Conservation (phyloP, 2,113 vertebrate species). For the Oophaga pumilio region DNA sequence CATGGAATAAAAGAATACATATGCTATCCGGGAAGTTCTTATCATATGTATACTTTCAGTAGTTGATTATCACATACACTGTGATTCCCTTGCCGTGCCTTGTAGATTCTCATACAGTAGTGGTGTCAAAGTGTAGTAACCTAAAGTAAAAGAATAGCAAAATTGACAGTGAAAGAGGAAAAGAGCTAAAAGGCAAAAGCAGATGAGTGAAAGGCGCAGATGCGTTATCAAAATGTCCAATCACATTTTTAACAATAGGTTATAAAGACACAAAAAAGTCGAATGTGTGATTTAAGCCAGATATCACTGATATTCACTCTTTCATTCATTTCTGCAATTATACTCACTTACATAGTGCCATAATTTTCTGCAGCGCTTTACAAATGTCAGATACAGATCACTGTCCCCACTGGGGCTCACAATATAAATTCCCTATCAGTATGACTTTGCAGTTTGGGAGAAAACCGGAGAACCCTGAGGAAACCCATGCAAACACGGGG, state of each 20-base stretch:
- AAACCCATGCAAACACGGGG: too few relatives aligned
- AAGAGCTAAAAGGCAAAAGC: neutral
- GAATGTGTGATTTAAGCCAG: neutral
- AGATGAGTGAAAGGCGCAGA: neutral
- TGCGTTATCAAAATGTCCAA: neutral
- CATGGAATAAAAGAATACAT: neutral
- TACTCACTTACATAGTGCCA: too few relatives aligned
- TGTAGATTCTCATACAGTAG: too few relatives aligned
- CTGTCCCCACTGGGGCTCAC: too few relatives aligned
- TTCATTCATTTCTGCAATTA: neutral
- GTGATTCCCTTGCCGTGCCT: too few relatives aligned
- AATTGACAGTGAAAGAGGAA: neutral
- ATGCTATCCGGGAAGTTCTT: neutral
- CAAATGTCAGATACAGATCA: too few relatives aligned
- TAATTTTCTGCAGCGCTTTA: too few relatives aligned
- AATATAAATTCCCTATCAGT: too few relatives aligned
- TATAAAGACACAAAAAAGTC: neutral
- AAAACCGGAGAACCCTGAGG: too few relatives aligned
- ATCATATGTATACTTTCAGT: neutral
- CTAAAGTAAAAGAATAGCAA: neutral
- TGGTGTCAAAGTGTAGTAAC: neutral
- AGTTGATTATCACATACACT: neutral
- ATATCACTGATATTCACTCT: neutral
- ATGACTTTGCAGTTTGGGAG: too few relatives aligned
- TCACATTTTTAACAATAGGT: neutral